A percentile compares a stretch with the other conserved stretches of the same genome.
Conservation (phyloP, 2,797 vertebrate genomes). For the Hydrocynus forskahlii region DNA sequence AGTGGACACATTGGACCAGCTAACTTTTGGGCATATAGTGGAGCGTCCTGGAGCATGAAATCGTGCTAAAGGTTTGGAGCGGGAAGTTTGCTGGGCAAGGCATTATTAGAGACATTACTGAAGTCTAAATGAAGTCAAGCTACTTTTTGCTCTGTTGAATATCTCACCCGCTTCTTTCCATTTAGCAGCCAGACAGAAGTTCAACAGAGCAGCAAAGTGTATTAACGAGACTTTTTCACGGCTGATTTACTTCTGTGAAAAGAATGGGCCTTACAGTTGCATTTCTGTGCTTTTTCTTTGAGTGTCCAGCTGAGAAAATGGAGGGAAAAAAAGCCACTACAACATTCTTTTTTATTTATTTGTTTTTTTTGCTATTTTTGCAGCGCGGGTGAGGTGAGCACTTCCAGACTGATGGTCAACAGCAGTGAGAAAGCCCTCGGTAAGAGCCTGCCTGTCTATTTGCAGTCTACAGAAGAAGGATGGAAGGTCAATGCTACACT, state of each 20-base stretch:
- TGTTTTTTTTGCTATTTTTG: conserved; percentile 53
- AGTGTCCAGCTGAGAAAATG: neutral
- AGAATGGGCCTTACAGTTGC: neutral
- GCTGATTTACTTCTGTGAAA: conserved; percentile 20
- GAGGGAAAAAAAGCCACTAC: neutral
- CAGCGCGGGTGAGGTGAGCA: conserved; percentile 80
- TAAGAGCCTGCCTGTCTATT: conserved; percentile 75
- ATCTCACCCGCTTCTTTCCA: neutral
- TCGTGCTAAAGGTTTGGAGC: neutral
- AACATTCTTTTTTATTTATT: neutral
- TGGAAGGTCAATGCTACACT: conserved; percentile 88
- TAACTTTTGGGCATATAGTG: neutral
- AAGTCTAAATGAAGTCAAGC: neutral
- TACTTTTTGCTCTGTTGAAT: neutral
- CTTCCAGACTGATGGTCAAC: conserved; percentile 83
- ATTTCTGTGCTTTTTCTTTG: neutral
- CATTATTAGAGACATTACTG: neutral
- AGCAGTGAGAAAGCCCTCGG: conserved; percentile 76
- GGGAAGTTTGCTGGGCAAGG: neutral
- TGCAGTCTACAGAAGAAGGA: conserved; percentile 73
- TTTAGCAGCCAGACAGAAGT: neutral
- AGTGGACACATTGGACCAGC: neutral
- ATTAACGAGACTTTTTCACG: conserved; percentile 37
- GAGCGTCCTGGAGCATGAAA: neutral
- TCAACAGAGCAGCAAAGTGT: neutral